Percentiles rank a stretch among this genome's conserved stretches.
These are phyloP conservation scores for Troglohyphantes excavatus DNA, from an alignment of 2,888 invertebrate species.

Conservation along the genomic window DNA sequence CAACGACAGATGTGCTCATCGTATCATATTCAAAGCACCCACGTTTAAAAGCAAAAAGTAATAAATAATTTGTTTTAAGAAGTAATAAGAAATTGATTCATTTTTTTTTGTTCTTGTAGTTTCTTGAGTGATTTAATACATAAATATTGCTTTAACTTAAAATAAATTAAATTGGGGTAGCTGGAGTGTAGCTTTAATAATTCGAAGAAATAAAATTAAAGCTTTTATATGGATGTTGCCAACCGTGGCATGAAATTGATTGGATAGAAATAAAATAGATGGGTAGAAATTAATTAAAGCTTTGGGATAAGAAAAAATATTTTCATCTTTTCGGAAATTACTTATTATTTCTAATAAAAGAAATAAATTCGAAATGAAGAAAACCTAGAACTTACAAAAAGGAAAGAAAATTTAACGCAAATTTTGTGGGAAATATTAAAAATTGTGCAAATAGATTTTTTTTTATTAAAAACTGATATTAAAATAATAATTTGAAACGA, in stretches of 20 bases:
- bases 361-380: background rate
- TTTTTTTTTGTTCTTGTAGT: background rate
- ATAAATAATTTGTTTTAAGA: background rate
- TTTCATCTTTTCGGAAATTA: no score
- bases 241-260: background rate
- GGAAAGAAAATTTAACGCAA: background rate
- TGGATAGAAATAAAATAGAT: background rate
- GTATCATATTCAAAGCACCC: background rate
- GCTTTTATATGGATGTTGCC: background rate
- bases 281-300: background rate
- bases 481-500: no score
- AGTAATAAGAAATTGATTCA: background rate
- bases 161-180: background rate
- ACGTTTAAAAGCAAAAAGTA: background rate
- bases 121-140: background rate
- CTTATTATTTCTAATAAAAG: no score
- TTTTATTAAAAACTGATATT: no score
- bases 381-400: background rate
- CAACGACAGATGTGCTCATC: background rate
- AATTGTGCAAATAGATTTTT: no score
- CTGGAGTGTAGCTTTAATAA: background rate
- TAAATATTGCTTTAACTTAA: background rate
- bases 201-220: background rate
- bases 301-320: background rate
- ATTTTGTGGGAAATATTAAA: no score